Evolutionary conservation across 2,888 invertebrate species (phyloP), one percentile per base, ranked within the genome.

Genomic region (Cylloceria caligata): DNA sequence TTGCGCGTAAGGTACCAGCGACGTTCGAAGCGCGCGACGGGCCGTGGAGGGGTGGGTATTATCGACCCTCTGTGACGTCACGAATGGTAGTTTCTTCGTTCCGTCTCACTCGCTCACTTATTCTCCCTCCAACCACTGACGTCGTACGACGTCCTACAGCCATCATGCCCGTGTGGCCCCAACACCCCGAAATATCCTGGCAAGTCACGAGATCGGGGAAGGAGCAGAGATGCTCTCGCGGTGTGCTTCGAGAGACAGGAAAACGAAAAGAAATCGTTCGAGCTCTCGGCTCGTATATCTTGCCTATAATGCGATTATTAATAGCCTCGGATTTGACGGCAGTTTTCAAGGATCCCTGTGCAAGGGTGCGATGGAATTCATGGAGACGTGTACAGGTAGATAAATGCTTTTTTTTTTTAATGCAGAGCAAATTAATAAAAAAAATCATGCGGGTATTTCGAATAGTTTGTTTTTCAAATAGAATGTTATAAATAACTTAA

Each of bases 31-130:
- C 62, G 68, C 55, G 52, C 60, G 42, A 39, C 39, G 64, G n/a
- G 45, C 65, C 80, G 86, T 84, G 83, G 82, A 85, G 87, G 88
- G 69, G 71, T 75, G 89, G 89, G 89, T 89, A 88, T 86, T 91
- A 91, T 91, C 92, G 91, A 92, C 89, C 91, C 87, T 86, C 68
- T 78, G 87, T 91, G 91, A 91, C 92, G 91, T 92, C 91, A 92
- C 88, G 86, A 75, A 82, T 57, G 72, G 75, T 79, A 72, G 78
- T 82, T 69, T 74, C 74, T n/a, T 65, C 64, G 34, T 82, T 39
- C 55, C 62, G 68, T 69, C 60, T 68, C 73, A 27, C 81, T 55
- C 52, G 13, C 52, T 30, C 64, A 19, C 72, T 57, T 52, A 9
- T 57, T 68, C 74, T 60, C 42, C 47, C 21, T 52, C 2, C 21